Percentiles rank a stretch among this genome's conserved stretches.
Conservation (phyloP, 2,888 invertebrate genomes). For the Eudasyphora cyanicolor region DNA sequence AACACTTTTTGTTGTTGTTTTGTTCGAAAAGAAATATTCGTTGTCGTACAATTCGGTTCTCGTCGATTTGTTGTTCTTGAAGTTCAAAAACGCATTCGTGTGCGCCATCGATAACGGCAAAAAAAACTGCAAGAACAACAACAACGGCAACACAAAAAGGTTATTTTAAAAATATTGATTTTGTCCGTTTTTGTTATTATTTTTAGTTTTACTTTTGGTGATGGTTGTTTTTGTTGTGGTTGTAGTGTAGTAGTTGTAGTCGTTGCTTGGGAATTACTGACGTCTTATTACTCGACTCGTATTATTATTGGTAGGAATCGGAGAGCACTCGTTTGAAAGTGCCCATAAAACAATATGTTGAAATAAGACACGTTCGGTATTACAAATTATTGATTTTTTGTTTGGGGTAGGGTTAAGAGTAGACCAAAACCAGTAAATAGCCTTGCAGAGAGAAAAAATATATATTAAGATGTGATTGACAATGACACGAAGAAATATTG, state of each 20-base stretch:
- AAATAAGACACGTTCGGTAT: conserved; percentile 29
- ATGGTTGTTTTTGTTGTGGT: not conserved
- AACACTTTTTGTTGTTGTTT: conserved; percentile 8
- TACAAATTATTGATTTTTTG: conserved; percentile 19
- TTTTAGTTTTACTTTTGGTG: not conserved
- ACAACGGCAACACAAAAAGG: too few species aligned
- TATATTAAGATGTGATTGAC: too few species aligned
- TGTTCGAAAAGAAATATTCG: not conserved
- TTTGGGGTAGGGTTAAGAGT: not conserved
- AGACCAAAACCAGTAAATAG: too few species aligned
- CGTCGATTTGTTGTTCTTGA: conserved; percentile 14
- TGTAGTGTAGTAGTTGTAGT: not conserved
- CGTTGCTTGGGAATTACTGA: not conserved
- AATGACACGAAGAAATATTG: too few species aligned
- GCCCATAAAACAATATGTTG: conserved; percentile 4
- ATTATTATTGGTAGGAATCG: not conserved
- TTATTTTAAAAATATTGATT: conserved; percentile 23
- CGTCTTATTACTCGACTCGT: not conserved
- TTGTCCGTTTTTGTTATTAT: conserved; percentile 14
- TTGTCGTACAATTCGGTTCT: not conserved
- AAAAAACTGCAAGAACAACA: too few species aligned
- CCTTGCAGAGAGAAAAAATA: too few species aligned
- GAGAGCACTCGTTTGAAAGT: too few species aligned
- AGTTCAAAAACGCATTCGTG: not conserved
- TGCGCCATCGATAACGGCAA: conserved; percentile 2